Conservation (phyloP, 1,140 invertebrate species). For the Vanessa tameamea region DNA sequence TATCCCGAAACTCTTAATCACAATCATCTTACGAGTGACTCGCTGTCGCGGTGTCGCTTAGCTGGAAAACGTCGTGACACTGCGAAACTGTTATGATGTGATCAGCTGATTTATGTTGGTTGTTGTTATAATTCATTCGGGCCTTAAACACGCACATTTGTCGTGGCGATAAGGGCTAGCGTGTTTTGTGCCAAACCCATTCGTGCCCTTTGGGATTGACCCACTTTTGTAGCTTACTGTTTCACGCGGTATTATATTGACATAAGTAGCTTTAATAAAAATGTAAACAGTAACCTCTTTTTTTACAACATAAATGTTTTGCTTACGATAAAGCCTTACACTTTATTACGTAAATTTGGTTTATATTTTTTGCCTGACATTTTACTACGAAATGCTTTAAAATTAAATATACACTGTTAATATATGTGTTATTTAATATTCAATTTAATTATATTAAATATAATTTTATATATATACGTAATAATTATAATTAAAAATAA, state of each 20-base stretch:
- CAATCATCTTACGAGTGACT: conserved; percentile 26
- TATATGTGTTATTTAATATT: no score
- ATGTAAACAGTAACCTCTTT: not conserved
- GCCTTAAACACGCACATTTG: conserved; percentile 50
- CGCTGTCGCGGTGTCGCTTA: not conserved
- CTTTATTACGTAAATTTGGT: not conserved
- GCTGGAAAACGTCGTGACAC: conserved; percentile 2
- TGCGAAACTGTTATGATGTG: conserved; percentile 46
- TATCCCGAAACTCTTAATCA: conserved; percentile 38
- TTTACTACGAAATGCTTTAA: no score
- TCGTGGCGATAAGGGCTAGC: conserved; percentile 49
- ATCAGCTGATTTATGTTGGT: conserved; percentile 52
- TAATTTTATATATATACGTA: no score
- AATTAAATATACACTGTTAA: no score
- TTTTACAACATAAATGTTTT: not conserved
- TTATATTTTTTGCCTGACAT: no score
- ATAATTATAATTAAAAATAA: no score
- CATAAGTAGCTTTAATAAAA: conserved; percentile 27
- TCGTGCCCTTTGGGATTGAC: conserved; percentile 42
- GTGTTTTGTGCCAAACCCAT: conserved; percentile 36
- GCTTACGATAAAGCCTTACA: not conserved
- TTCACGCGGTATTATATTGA: conserved; percentile 26
- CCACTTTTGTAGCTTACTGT: conserved; percentile 36
- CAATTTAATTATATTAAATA: no score
- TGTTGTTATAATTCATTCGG: conserved; percentile 54